Conservation (phyloP, 2,113 vertebrate species). For the Shinisaurus crocodilurus region DNA sequence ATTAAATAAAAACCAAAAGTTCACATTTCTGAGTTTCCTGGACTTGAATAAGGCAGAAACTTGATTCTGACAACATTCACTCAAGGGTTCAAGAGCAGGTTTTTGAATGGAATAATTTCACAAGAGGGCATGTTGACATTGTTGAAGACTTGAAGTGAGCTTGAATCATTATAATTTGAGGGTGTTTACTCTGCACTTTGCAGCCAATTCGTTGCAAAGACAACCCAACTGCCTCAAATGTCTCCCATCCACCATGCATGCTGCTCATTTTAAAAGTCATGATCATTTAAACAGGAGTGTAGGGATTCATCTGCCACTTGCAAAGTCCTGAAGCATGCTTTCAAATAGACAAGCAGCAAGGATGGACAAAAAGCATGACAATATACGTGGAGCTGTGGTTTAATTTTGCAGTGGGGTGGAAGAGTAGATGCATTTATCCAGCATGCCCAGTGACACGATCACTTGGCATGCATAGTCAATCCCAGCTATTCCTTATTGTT, state of each 20-base stretch:
- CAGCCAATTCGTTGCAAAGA: background rate
- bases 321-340: background rate
- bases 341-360: background rate
- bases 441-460: too few species aligned
- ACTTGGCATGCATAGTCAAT: background rate
- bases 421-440: too few species aligned
- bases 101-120: background rate
- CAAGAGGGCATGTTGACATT: background rate
- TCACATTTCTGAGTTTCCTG: background rate
- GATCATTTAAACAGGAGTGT: background rate
- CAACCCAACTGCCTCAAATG: background rate
- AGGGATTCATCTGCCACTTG: background rate
- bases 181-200: background rate
- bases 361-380: background rate
- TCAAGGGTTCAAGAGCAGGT: background rate
- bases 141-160: background rate
- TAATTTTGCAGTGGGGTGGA: background rate
- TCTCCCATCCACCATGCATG: background rate
- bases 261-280: background rate
- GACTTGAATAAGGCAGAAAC: background rate
- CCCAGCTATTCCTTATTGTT: background rate
- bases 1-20: background rate
- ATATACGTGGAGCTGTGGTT: background rate
- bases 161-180: background rate
- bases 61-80: background rate